Evolutionary conservation across 2,113 vertebrate genomes (phyloP).

Genomic region (Lepus europaeus): DNA sequence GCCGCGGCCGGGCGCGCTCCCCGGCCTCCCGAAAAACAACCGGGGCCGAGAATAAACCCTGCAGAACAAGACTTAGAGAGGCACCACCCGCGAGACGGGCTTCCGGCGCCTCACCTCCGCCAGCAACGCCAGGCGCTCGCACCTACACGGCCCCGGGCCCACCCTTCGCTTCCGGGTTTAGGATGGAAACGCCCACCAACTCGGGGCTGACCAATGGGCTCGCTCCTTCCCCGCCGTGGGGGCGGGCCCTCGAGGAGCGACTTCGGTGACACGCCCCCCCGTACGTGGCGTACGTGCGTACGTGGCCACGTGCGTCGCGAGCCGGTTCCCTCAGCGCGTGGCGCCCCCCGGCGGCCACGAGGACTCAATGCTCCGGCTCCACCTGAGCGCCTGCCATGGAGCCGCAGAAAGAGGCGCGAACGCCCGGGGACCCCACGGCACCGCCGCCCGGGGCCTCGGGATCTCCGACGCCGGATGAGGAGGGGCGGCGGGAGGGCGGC

Average conservation of each 20-base stretch:
- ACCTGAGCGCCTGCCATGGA: conserved; percentile 32
- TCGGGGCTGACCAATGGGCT: neutral
- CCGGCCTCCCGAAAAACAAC: no score
- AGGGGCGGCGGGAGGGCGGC: neutral
- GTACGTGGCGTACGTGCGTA: neutral
- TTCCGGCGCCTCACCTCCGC: no score
- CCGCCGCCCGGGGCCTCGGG: neutral
- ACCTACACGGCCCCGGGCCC: no score
- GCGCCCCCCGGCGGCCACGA: conserved; percentile 52
- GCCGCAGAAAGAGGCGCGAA: conserved; percentile 40
- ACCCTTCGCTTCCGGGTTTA: neutral
- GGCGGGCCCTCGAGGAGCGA: neutral
- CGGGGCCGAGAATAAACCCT: no score
- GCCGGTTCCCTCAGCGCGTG: neutral
- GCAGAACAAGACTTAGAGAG: no score
- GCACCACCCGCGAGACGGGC: no score
- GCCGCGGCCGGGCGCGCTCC: no score
- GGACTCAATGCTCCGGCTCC: neutral
- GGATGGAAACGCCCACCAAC: rapidly evolving
- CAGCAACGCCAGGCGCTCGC: no score
- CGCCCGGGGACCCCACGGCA: rapidly evolving
- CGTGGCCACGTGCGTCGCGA: neutral
- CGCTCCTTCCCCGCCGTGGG: rapidly evolving
- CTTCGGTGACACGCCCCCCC: neutral
- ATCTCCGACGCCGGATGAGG: neutral